Evolutionary conservation across 1,140 invertebrate species (phyloP).

Genomic region (Aphelenchoides avenae): DNA sequence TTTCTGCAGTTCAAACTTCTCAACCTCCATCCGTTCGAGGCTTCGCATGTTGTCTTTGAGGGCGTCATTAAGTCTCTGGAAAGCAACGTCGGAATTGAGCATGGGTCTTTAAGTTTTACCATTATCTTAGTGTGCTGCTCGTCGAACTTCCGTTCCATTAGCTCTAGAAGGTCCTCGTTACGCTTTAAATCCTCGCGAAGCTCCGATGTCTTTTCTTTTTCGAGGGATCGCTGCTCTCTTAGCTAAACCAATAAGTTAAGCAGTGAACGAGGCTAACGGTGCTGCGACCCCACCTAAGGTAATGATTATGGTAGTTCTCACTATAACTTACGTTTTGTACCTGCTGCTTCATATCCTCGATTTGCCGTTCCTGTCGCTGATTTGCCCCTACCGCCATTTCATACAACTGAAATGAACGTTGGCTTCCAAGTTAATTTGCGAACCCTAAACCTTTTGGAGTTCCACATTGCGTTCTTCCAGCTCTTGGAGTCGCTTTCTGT

Average conservation of each 20-base stretch:
- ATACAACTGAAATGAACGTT: too few species aligned
- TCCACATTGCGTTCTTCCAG: slow-evolving; percentile 14
- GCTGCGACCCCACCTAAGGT: too few species aligned
- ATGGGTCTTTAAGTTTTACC: slow-evolving; percentile 16
- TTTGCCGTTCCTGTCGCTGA: too few species aligned
- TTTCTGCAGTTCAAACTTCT: slow-evolving; percentile 27
- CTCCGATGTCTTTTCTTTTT: slow-evolving; percentile 26
- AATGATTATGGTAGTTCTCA: too few species aligned
- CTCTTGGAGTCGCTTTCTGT: slow-evolving; percentile 32
- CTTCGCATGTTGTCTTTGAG: slow-evolving; percentile 41
- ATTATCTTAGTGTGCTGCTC: slow-evolving; percentile 54
- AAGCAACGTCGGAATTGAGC: neutral
- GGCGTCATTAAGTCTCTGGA: slow-evolving; percentile 41
- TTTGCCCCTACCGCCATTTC: too few species aligned
- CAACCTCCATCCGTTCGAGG: slow-evolving; percentile 40
- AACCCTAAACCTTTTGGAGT: slow-evolving; percentile 9
- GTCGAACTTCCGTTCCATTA: slow-evolving; percentile 51
- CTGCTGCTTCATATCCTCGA: too few species aligned
- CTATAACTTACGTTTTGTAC: too few species aligned
- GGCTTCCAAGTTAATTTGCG: too few species aligned
- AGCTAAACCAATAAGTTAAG: too few species aligned
- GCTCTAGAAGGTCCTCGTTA: slow-evolving; percentile 48
- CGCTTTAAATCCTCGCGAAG: slow-evolving; percentile 40
- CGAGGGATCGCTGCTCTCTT: slow-evolving; percentile 14
- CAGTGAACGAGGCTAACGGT: too few species aligned